Evolutionary conservation across 92 coral and sea anemone species (phyloP).

Genomic region (Phenganax marumi): DNA sequence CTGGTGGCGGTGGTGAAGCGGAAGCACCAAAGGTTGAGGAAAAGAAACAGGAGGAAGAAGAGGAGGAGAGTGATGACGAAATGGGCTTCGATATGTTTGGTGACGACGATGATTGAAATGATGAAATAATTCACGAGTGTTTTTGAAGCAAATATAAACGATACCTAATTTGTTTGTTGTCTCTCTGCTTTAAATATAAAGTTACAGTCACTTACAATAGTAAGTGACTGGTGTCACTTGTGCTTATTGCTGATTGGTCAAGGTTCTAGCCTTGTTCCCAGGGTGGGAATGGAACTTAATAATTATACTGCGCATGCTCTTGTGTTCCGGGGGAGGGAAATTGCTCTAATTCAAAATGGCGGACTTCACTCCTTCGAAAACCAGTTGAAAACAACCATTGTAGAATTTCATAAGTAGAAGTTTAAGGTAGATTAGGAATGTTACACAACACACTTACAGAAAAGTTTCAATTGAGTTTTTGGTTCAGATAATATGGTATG

Average conservation of each 20-base stretch:
- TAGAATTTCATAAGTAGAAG: too few species aligned
- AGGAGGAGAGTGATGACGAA: constrained; percentile 95
- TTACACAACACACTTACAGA: background rate
- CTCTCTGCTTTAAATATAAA: background rate
- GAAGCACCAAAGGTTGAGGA: constrained; percentile 34
- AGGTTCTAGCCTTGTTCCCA: background rate
- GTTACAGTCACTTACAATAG: too few species aligned
- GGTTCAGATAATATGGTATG: too few species aligned
- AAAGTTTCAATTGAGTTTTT: too few species aligned
- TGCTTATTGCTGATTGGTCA: background rate
- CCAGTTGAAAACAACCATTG: too few species aligned
- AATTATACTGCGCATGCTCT: too few species aligned
- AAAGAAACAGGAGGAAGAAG: constrained; percentile 66
- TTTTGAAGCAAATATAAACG: constrained; percentile 6
- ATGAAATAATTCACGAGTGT: too few species aligned
- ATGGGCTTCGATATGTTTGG: constrained; percentile 99
- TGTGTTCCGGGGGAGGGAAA: too few species aligned
- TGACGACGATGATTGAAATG: background rate
- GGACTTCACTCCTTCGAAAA: background rate
- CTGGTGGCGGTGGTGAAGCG: constrained; percentile 61
- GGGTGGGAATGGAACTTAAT: background rate
- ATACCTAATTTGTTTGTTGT: background rate
- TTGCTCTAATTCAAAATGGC: background rate
- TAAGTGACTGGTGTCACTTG: too few species aligned
- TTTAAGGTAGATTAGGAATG: too few species aligned